Evolutionary conservation across 2,888 invertebrate species (phyloP), one percentile per base, ranked within the genome.

Genomic region (Mycalesis mineus): DNA sequence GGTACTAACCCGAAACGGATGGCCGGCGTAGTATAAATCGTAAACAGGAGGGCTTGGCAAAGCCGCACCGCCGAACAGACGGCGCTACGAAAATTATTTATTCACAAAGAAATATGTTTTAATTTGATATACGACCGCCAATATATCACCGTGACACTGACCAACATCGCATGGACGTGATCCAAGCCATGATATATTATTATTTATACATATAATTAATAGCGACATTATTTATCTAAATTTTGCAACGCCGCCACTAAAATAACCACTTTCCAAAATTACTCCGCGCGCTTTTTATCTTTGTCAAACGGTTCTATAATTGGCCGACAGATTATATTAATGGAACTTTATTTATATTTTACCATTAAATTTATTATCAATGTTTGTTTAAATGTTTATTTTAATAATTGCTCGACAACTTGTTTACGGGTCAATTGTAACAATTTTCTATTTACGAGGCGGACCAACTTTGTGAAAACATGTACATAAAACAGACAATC

Each of bases 131-230:
- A 65, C 61, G 37, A 53, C 50, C 36, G 47, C 40, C 57, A 57
- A 65, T 65, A 65, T 64, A 65, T 65, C 57, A 63, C 22, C 54
- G 56, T 65, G 64, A 65, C 60, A 64, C 65, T 60, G 58, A 57
- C 65, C 61, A 62, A 62, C 57, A 61, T 58, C 57, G 58, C 56
- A 58, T 65, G 65, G 65, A 63, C 64, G 52, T 58, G 61, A 65
- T 65, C 65, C 65, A 65, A 64, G 60, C 65, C 65, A 64, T 65
- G 55, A 65, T 62, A 63, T 61, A 63, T 57, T 61, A 62, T 55
- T 56, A 64, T 64, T 60, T 58, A 64, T 63, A 47, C 47, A 47
- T 47, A 59, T 57, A 62, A 63, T 65, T 60, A 60, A 65, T 62
- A 48, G 50, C 55, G 17, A 54, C 57, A 60, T 62, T 65, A 65